Evolutionary conservation across 2,113 vertebrate species (phyloP).

Genomic region (Ctenomys sociabilis): DNA sequence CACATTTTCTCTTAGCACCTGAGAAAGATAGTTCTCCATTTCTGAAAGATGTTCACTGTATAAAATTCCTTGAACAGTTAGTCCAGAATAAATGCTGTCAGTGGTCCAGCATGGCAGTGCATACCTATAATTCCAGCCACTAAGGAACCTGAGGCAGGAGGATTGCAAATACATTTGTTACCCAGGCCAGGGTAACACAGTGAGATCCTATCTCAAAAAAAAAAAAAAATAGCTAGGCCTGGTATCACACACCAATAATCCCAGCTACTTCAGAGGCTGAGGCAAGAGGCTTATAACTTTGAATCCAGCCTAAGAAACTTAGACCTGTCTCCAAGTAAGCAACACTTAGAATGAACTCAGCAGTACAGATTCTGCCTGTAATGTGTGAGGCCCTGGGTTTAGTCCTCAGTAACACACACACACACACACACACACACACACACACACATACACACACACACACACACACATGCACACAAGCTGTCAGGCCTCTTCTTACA

Average conservation of each 20-base stretch:
- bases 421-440: neutral
- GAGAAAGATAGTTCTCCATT: neutral
- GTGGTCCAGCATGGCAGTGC: neutral
- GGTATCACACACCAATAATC: neutral
- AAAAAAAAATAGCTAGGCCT: neutral
- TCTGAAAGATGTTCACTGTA: neutral
- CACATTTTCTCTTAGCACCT: constrained; percentile 31
- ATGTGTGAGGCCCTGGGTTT: neutral
- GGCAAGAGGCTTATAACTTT: neutral
- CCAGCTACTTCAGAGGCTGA: neutral
- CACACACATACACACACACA: neutral
- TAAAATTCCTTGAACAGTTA: constrained; percentile 12
- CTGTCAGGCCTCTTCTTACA: neutral
- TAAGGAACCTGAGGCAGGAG: neutral
- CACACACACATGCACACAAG: neutral
- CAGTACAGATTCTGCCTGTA: neutral
- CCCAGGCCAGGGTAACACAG: neutral
- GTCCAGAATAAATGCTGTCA: neutral
- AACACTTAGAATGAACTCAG: neutral
- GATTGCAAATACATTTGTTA: neutral
- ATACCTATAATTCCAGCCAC: neutral
- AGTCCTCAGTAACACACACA: neutral
- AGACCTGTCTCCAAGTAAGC: neutral
- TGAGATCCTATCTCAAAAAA: neutral
- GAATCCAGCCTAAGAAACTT: neutral